Conservation (phyloP, 1,140 invertebrate genomes). For the Agrypnia vestita region DNA sequence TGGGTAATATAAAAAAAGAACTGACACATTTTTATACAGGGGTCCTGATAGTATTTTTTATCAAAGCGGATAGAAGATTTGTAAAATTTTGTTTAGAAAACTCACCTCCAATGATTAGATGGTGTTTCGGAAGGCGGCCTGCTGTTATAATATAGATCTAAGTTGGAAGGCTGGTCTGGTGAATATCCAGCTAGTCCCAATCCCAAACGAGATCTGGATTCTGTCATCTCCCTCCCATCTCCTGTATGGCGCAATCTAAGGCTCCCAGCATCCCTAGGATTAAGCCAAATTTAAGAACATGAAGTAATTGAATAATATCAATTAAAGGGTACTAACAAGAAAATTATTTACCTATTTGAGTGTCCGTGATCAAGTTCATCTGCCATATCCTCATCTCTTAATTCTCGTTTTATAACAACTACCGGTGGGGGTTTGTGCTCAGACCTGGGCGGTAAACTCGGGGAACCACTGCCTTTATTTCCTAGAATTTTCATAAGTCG, state of each 20-base stretch:
- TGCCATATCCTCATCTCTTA: constrained; percentile 86
- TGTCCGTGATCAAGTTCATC: constrained; percentile 73
- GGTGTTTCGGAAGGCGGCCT: constrained; percentile 73
- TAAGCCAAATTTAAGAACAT: no score
- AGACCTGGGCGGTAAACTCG: constrained; percentile 78
- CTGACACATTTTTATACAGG: no score
- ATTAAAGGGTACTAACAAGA: not conserved
- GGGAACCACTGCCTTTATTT: constrained; percentile 79
- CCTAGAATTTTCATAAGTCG: constrained; percentile 62
- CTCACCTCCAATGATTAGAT: constrained; percentile 60
- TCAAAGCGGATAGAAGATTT: no score
- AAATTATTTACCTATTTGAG: constrained; percentile 69
- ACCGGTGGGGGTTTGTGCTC: constrained; percentile 93
- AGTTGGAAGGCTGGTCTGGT: constrained; percentile 78
- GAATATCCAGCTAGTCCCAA: constrained; percentile 75
- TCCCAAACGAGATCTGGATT: constrained; percentile 82
- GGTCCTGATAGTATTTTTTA: no score
- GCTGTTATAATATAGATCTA: constrained; percentile 88
- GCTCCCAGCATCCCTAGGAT: constrained; percentile 54
- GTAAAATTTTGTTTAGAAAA: constrained; percentile 8
- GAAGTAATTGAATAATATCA: no score
- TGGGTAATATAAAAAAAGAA: no score
- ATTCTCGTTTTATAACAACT: constrained; percentile 93
- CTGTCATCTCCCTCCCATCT: constrained; percentile 76
- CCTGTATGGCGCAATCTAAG: constrained; percentile 66